Percentiles rank a stretch among this genome's conserved stretches.
These are phyloP conservation scores for Eira barbara DNA, from an alignment of 2,113 vertebrate genomes.

Conservation along the genomic window DNA sequence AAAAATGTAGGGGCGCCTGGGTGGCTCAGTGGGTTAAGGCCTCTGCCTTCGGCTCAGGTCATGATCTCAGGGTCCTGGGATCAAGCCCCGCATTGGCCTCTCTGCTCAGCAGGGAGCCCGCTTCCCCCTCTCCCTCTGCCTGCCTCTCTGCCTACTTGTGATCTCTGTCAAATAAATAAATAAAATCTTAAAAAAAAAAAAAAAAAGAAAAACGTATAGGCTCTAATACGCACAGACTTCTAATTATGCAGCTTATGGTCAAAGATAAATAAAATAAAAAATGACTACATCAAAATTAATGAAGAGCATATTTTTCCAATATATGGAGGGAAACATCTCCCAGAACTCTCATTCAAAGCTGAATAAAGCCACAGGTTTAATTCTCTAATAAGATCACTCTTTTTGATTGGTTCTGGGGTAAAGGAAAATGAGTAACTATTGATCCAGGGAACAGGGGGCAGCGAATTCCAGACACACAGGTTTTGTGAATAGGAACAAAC, in stretches of 20 bases:
- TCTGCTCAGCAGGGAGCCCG: too few relatives aligned
- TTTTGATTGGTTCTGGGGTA: background rate
- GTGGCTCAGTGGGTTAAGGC: too few relatives aligned
- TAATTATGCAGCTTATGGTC: background rate
- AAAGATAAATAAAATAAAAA: background rate
- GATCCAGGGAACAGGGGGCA: background rate
- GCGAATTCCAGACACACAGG: background rate
- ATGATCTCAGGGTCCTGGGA: too few relatives aligned
- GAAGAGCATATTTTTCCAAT: background rate
- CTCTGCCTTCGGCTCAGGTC: too few relatives aligned
- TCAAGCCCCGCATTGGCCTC: too few relatives aligned
- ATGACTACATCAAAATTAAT: background rate
- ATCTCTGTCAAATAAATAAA: too few relatives aligned
- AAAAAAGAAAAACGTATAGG: background rate
- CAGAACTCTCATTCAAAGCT: background rate
- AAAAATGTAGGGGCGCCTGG: too few relatives aligned
- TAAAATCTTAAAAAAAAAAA: too few relatives aligned
- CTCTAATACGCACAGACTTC: background rate
- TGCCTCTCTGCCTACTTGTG: too few relatives aligned
- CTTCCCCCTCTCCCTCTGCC: too few relatives aligned
- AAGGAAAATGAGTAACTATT: background rate
- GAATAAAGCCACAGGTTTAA: background rate
- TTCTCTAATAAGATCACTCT: background rate
- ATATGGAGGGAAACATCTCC: background rate
- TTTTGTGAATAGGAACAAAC: background rate